phyloP scores from a whole-genome alignment of 2,113 vertebrate species.

The Tichodroma muraria region DNA sequence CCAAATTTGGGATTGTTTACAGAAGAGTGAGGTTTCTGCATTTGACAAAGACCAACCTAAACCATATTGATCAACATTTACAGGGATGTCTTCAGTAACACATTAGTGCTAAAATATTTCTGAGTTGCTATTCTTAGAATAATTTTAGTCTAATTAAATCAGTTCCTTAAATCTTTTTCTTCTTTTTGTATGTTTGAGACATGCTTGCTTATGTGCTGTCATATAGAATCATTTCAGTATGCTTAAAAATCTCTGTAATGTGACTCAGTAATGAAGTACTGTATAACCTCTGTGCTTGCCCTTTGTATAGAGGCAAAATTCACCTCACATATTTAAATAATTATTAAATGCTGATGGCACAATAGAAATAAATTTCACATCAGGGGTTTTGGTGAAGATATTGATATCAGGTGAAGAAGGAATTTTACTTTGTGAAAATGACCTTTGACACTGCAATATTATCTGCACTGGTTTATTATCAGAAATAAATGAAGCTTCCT shows the following conservation, averaged over 20 bases:
- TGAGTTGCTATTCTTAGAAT: background rate
- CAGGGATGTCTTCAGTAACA: background rate
- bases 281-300: background rate
- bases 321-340: background rate
- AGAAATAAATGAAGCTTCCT: background rate
- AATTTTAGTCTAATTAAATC: background rate
- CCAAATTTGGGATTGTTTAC: background rate
- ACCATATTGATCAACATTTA: background rate
- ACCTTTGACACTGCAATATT: background rate
- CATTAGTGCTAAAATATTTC: background rate
- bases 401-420: background rate
- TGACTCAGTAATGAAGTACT: background rate
- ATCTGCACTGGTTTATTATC: background rate
- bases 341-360: background rate
- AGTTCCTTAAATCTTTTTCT: background rate
- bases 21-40: background rate
- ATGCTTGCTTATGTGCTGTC: background rate
- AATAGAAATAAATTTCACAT: background rate
- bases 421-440: background rate
- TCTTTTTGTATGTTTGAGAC: background rate
- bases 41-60: background rate
- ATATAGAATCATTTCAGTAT: background rate
- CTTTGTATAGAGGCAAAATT: background rate
- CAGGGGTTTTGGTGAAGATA: background rate
- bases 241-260: background rate